Evolutionary conservation across 2,888 invertebrate genomes (phyloP), one percentile per base, ranked within the genome.

Genomic region (Andrena flavipes): DNA sequence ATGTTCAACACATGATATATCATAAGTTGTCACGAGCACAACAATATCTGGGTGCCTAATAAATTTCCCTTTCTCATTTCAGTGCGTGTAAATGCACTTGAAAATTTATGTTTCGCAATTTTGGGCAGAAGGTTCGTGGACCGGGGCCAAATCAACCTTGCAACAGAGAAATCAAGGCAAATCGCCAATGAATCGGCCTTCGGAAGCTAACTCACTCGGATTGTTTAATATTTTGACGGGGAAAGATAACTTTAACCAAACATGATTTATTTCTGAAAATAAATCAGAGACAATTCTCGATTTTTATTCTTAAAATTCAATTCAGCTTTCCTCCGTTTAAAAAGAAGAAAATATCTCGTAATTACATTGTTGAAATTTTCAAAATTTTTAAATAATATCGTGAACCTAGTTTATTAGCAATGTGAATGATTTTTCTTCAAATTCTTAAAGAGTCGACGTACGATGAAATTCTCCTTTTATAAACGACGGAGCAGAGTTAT

Each of bases 101-200:
- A 77, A 87, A 84, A 85, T 76, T 73, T 76, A 70, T 60, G 75
- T 86, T 87, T 87, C 78, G 63, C 65, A 86, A 89, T 81, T 79
- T 70, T 71, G 76, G 63, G 60, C 56, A 48, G 81, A 59, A 49
- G 59, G 64, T 33, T 23, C 48, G 67, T 74, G 79, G 75, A 76
- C 33, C 48, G 20, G 16, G 56, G 86, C 84, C 77, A 84, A 82
- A 73, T 77, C 59, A 79, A 79, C 77, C 79, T 76, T 60, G 74
- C 73, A 69, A 59, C 67, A 62, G 62, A 76, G 80, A 84, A 80
- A 88, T 87, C 82, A 74, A 84, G 85, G 82, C 83, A 84, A 65
- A 77, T 82, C 74, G 85, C 88, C 83, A 88, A 33, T 56, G 75
- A 33, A 74, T 76, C 56, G 77, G 82, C 76, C 85, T 87, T 86